A percentile compares a stretch with the other conserved stretches of the same genome.
phyloP scores from a whole-genome alignment of 2,888 invertebrate species.

The Ypsolopha scabrella region DNA sequence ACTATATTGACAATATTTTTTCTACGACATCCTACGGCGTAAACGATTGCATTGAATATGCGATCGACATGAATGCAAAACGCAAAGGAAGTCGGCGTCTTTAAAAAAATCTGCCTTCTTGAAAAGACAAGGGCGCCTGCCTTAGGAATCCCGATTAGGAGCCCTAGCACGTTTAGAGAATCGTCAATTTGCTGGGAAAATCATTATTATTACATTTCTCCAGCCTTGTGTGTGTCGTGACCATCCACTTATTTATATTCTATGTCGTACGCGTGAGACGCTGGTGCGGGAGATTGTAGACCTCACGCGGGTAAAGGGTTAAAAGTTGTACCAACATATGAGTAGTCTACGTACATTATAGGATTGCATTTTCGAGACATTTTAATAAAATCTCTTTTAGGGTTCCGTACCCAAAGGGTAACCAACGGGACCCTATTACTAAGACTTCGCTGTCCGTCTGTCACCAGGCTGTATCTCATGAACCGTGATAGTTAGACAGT shows the following conservation, averaged over 20 bases:
- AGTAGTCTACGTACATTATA: no score
- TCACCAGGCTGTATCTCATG: no score
- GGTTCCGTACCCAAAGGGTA: no score
- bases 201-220: conserved; percentile 24
- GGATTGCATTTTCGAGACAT: no score
- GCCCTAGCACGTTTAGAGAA: conserved; percentile 10
- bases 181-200: conserved; percentile 20
- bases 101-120: conserved; percentile 28
- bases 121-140: conserved; percentile 6
- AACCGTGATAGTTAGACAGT: no score
- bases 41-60: no score
- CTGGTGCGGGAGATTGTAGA: not conserved
- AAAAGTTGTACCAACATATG: conserved; percentile 7
- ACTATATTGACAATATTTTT: not conserved
- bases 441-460: no score
- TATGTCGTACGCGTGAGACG: conserved; percentile 5
- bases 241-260: conserved; percentile 30
- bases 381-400: no score
- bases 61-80: not conserved
- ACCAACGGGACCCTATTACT: no score
- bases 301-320: conserved; percentile 12
- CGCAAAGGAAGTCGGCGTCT: conserved; percentile 57
- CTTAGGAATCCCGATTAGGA: no score
- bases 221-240: conserved; percentile 19
- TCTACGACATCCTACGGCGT: no score